Evolutionary conservation across 2,113 vertebrate species (phyloP), one percentile per base, ranked within the genome.

Genomic region (Sphaerodactylus townsendi): DNA sequence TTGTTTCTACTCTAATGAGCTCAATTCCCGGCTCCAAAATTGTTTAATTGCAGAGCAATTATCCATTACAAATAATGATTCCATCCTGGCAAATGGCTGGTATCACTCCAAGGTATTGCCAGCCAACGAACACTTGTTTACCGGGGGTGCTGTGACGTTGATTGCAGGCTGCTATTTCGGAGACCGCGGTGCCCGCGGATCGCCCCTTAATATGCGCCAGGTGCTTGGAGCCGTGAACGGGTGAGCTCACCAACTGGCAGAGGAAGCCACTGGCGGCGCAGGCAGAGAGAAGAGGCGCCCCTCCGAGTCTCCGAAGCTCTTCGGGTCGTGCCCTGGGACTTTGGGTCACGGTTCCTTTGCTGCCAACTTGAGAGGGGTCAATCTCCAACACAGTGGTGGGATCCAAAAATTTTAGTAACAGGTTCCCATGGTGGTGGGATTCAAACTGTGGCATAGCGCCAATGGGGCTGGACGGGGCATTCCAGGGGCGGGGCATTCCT

Each of bases 31-130:
- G 72, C n/a, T 85, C 90, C 88, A 82, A 89, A 82, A 91, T 87
- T 89, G 81, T 83, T 87, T 92, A 90, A 94, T 92, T 90, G 86
- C 73, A 56, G 35, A 65, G n/a, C 79, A 86, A 88, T 92, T 92
- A 87, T 3, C 23, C 56, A 44, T 77, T 83, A 53, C 0, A 0
- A 56, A 30, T 28, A 21, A 30, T 65, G 77, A 1, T 39, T 74
- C 65, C 69, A 44, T 80, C 86, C 80, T 71, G 79, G 78, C 64
- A 72, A 85, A 56, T 56, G 44, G 73, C 81, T 72, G 72, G 66
- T 59, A 66, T 78, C 88, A 87, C 64, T 77, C 19, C 77, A 65
- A 74, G 84, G 74, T 11, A 19, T 39, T 2, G 66, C 53, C 76
- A 59, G 66, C 64, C 73, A 62, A 10, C 25, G 59, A 46, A 85